Conservation (phyloP, 2,888 invertebrate species). For the Fissipunctia ypsillon region DNA sequence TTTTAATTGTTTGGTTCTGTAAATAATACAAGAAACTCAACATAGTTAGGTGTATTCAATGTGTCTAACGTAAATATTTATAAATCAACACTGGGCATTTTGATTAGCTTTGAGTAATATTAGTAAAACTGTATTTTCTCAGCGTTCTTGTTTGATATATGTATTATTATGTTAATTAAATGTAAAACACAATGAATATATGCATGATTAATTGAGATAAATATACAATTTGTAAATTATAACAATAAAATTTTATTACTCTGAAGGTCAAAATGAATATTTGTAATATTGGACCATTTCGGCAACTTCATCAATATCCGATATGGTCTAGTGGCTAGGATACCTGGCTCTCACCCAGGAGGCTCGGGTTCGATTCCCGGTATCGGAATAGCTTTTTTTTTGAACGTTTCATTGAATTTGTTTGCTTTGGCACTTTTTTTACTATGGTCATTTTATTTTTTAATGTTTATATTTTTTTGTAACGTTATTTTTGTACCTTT, state of each 20-base stretch:
- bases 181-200: background rate
- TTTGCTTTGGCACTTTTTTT: background rate
- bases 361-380: constrained; percentile 92
- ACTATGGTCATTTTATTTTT: background rate
- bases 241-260: background rate
- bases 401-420: no score
- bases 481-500: no score
- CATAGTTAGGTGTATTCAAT: background rate
- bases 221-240: no score
- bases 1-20: constrained; percentile 1
- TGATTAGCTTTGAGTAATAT: background rate
- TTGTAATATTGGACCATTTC: background rate
- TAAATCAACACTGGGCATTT: background rate
- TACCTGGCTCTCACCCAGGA: constrained; percentile 93
- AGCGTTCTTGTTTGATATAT: background rate
- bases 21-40: background rate
- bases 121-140: background rate
- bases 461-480: background rate
- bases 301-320: background rate
- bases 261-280: background rate
- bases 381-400: constrained; percentile 83
- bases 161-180: background rate
- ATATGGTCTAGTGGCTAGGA: constrained; percentile 92
- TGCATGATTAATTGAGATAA: background rate
- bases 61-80: constrained; percentile 2